These are phyloP conservation scores for Bradypodion pumilum DNA, from an alignment of 2,797 vertebrate species.

Conservation along the genomic window DNA sequence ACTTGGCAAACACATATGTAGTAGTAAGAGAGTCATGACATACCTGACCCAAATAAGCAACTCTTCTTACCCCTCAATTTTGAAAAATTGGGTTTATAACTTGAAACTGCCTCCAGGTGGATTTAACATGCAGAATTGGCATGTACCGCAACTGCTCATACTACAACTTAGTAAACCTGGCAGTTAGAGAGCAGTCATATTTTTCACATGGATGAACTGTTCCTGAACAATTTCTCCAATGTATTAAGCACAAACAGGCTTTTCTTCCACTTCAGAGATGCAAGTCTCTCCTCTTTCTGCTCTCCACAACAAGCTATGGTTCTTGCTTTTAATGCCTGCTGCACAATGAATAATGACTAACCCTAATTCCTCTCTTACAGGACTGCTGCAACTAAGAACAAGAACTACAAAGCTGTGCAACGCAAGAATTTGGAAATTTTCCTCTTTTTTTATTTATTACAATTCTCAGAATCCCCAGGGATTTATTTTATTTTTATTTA, in stretches of 20 bases:
- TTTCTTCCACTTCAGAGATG: slow-evolving; percentile 40
- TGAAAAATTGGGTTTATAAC: slow-evolving; percentile 28
- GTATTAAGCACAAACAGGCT: slow-evolving; percentile 43
- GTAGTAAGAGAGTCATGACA: slow-evolving; percentile 17
- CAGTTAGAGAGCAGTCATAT: slow-evolving; percentile 20
- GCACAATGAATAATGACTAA: neutral
- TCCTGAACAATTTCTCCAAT: slow-evolving; percentile 56
- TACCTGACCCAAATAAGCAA: slow-evolving; percentile 7
- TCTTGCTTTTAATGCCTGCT: slow-evolving; percentile 5
- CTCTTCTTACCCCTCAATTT: slow-evolving; percentile 12
- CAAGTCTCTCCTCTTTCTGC: slow-evolving; percentile 29
- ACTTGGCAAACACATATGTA: slow-evolving; percentile 47
- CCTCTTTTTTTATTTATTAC: neutral
- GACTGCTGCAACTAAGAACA: neutral
- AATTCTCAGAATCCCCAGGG: neutral
- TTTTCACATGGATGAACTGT: slow-evolving; percentile 52
- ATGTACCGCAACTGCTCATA: slow-evolving; percentile 48
- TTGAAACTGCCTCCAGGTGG: slow-evolving; percentile 34
- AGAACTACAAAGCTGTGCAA: neutral
- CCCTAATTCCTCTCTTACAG: neutral
- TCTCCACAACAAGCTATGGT: slow-evolving; percentile 24
- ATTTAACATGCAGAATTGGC: slow-evolving; percentile 38
- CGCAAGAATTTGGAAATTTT: too few relatives aligned
- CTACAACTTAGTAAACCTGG: slow-evolving; percentile 53
- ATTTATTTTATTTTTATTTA: too few relatives aligned